These are phyloP conservation scores for Vanessa tameamea DNA, from an alignment of 1,140 invertebrate species.

Conservation along the genomic window DNA sequence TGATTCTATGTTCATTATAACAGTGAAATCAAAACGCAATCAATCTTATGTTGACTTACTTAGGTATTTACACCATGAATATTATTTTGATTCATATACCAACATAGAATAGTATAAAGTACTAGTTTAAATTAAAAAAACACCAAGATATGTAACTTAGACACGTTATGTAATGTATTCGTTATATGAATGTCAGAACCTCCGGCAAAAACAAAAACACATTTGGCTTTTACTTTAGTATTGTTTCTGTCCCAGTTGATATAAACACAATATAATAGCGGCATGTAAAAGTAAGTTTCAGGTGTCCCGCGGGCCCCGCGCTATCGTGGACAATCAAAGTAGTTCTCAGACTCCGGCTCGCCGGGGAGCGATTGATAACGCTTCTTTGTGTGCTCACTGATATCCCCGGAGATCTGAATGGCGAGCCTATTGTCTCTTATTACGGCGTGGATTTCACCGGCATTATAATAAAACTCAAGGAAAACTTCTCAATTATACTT, in stretches of 20 bases:
- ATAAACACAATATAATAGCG: not conserved
- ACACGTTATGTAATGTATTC: too few relatives aligned
- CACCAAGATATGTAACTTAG: too few relatives aligned
- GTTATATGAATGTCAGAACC: not conserved
- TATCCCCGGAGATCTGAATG: not conserved
- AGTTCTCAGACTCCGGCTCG: slow-evolving; percentile 5
- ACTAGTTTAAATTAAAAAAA: too few relatives aligned
- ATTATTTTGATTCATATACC: too few relatives aligned
- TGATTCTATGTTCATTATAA: too few relatives aligned
- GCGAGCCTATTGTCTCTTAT: slow-evolving; percentile 4
- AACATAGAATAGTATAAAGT: too few relatives aligned
- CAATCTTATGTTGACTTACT: too few relatives aligned
- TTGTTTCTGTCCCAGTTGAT: slow-evolving; percentile 4
- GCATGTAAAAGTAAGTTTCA: slow-evolving; percentile 10
- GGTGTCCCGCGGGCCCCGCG: slow-evolving; percentile 8
- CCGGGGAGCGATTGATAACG: not conserved
- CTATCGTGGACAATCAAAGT: slow-evolving; percentile 20
- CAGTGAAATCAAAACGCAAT: too few relatives aligned
- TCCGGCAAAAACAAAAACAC: not conserved
- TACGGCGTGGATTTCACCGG: not conserved
- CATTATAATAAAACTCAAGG: too few relatives aligned
- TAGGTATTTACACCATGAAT: too few relatives aligned
- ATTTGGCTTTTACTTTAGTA: not conserved
- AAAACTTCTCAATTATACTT: too few relatives aligned
- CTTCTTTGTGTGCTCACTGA: slow-evolving; percentile 5